phyloP scores from a whole-genome alignment of 2,113 vertebrate species.

The Misgurnus anguillicaudatus region DNA sequence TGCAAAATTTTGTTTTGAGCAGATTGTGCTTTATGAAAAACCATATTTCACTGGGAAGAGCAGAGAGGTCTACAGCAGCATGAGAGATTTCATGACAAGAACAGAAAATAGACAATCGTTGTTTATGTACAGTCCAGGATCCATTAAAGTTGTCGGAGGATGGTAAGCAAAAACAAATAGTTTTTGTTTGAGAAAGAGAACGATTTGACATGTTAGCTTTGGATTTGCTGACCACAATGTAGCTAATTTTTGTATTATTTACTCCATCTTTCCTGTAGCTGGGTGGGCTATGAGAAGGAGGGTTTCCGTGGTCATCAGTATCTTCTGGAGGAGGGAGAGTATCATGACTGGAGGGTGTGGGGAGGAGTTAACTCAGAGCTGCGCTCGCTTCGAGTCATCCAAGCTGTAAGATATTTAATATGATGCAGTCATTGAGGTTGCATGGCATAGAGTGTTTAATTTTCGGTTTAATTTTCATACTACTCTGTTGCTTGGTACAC shows the following conservation, averaged over 20 bases:
- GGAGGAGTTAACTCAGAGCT: conserved; percentile 81
- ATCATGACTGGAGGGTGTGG: conserved; percentile 89
- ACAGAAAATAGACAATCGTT: conserved; percentile 63
- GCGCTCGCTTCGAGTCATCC: conserved; percentile 84
- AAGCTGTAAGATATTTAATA: conserved; percentile 80
- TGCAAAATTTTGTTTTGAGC: background rate
- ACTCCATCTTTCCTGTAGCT: conserved; percentile 69
- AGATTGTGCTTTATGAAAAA: conserved; percentile 86
- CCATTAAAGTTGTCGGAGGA: conserved; percentile 84
- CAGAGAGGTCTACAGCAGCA: conserved; percentile 79
- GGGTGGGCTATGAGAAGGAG: conserved; percentile 94
- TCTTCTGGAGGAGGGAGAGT: conserved; percentile 95
- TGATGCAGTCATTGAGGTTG: too few relatives aligned
- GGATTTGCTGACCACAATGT: background rate
- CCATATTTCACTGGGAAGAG: conserved; percentile 82
- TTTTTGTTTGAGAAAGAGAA: background rate
- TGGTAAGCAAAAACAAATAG: conserved; percentile 79
- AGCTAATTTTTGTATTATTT: background rate
- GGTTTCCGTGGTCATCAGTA: conserved; percentile 94
- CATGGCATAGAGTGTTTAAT: too few relatives aligned
- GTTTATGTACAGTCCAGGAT: conserved; percentile 77
- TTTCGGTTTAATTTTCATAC: too few relatives aligned
- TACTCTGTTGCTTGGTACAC: background rate
- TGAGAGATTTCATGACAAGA: conserved; percentile 79
- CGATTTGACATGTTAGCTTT: background rate